Evolutionary conservation across 2,113 vertebrate genomes (phyloP), one percentile per base, ranked within the genome.

Genomic region (Geothlypis trichas): DNA sequence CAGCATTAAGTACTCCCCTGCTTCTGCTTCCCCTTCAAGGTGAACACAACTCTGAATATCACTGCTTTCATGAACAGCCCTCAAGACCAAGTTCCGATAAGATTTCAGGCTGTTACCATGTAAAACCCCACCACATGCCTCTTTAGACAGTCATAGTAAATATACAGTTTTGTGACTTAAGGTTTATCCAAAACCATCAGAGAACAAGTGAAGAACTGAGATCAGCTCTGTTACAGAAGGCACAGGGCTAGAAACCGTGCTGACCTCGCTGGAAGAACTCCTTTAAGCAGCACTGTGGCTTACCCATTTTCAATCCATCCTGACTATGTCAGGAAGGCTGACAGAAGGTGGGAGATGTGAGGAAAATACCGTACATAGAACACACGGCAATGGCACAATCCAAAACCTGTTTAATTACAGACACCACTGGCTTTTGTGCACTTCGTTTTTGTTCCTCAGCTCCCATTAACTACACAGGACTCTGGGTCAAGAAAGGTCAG

Each of bases 401-500:
- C 82, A 51, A 93, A 92, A 18, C 63, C 82, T 35, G 6, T 80
- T 89, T 82, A 93, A 87, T 94, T 68, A 52, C 35, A 63, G 46
- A 68, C 54, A 81, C 54, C 8, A 0, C 3, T 59, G 28, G 55
- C 42, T 12, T 9, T 1, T 11, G 37, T 42, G 67, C 0, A 0
- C 61, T 75, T 68, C 3, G 1, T 15, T 67, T 59, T 58, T 23
- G 31, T 37, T 46, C 71, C 37, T 51, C 19, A 7, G 28, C 55
- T 57, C 30, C 72, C 1, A 0, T 44, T 33, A n/a, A 27, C 37
- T 24, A 13, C 7, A 13, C 9, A 12, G 10, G 49, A 14, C 16
- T 0, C 0, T 10, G 22, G 58, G 59, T 2, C 33, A 35, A 1
- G 2, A 66, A 13, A 68, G 15, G 8, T 23, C 42, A 21, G 7